Base-by-base conservation (phyloP, 64 coral and sea anemone species). In the Montipora efflorescens region DNA sequence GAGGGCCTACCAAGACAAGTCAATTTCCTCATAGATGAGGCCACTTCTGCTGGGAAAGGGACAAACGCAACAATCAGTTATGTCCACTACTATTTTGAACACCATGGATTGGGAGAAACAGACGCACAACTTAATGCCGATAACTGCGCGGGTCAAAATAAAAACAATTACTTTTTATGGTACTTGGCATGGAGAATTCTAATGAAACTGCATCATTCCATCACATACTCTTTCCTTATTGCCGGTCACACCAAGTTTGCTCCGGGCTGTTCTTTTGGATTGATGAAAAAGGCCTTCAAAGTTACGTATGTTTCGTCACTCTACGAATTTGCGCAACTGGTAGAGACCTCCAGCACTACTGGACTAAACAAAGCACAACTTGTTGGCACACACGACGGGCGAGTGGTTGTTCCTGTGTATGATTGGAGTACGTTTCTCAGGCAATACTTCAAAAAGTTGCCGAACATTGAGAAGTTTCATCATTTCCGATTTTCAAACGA, bases 341-440 rank as follows among this genome's bases (percentile, higher is more conserved):
- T 87, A 14, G 91, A 87, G 18, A 77, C 44, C 19, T 93, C 91
- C 16, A 93, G 91, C 62, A 87, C 6, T 48, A 22, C 77, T 86
- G 75, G 83, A 6, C 23, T 88, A 19, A 93, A 93, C 75, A 87
- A 93, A 88, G 53, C 75, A 18, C 91, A 93, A 19, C 58, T 93
- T 2, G 74, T 79, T 13, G 91, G 76, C 52, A 87, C 59, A 5
- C 83, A 88, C 45, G 75, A 88, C 48, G 91, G 91, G 23, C 78
- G 44, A 79, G 59, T 88, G 14, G 70, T 93, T 22, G 83, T 88
- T 21, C 83, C 91, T 21, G 61, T 87, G 48, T 87, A 93, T 19
- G 76, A 93, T 71, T 88, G 83, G 83, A 46, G 59, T 43, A 57
- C 74, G 8, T 69, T 87, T 47, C 57, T 93, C 7, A 48, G 47